Conservation (phyloP, 2,888 invertebrate species). For the Brenthis daphne region DNA sequence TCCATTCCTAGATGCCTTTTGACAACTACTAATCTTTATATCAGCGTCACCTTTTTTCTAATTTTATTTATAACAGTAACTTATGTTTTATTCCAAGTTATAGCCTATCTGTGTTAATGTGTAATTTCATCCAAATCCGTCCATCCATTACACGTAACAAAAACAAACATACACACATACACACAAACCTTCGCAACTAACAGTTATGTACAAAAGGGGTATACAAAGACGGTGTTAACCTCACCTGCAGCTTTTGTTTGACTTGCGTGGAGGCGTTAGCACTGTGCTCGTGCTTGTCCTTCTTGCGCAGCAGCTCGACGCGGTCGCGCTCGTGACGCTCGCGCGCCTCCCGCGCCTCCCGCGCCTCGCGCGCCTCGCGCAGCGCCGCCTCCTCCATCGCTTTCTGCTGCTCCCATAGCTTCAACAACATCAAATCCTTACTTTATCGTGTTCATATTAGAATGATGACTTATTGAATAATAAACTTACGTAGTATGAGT, state of each 20-base stretch:
- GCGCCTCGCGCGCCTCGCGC: constrained; percentile 89
- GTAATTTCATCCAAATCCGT: too few relatives aligned
- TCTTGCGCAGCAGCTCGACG: constrained; percentile 93
- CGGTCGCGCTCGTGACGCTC: constrained; percentile 90
- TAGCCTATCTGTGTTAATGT: too few relatives aligned
- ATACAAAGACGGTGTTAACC: background rate
- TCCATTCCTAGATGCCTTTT: too few relatives aligned
- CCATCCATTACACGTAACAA: background rate
- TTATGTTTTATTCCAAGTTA: too few relatives aligned
- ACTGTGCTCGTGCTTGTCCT: constrained; percentile 97
- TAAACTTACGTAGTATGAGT: background rate
- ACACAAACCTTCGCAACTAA: too few relatives aligned
- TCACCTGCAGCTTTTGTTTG: constrained; percentile 87
- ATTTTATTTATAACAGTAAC: too few relatives aligned
- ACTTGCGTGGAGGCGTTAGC: constrained; percentile 98
- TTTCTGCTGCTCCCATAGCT: constrained; percentile 96
- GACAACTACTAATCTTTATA: too few relatives aligned
- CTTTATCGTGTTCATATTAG: constrained; percentile 6
- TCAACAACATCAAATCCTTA: constrained; percentile 54
- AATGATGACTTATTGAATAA: background rate
- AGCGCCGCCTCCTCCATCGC: constrained; percentile 90
- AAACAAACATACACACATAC: too few relatives aligned
- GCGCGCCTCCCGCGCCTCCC: constrained; percentile 86
- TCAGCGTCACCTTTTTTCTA: too few relatives aligned
- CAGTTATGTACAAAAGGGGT: too few relatives aligned